Evolutionary conservation across 2,888 invertebrate genomes (phyloP).

Genomic region (Cordylochernes scorpioides): DNA sequence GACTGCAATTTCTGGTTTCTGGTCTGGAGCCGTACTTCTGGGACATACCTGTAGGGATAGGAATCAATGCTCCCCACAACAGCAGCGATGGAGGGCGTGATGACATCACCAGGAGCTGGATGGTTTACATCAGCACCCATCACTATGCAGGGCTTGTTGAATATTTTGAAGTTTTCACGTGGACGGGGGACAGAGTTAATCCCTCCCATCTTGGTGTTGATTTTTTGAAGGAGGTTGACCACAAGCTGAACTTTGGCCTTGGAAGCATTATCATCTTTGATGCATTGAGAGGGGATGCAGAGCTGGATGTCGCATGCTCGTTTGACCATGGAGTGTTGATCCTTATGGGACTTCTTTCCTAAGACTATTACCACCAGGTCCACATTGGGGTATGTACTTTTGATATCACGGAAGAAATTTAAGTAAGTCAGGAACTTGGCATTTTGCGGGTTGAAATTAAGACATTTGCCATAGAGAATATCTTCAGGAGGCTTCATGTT

Average conservation of each 20-base stretch:
- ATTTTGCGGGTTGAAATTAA: no score
- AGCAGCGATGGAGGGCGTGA: slow-evolving; percentile 32
- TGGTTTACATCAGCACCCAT: slow-evolving; percentile 80
- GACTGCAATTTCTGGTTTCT: no score
- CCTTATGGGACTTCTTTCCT: no score
- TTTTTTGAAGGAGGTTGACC: slow-evolving; percentile 19
- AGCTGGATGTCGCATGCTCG: no score
- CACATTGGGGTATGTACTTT: no score
- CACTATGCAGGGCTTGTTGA: slow-evolving; percentile 34
- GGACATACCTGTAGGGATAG: slow-evolving; percentile 26
- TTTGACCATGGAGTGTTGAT: no score
- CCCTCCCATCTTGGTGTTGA: slow-evolving; percentile 20
- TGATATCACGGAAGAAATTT: no score
- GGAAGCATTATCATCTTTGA: slow-evolving; percentile 23
- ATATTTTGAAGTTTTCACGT: slow-evolving; percentile 11
- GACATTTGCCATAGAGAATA: no score
- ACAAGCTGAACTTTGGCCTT: slow-evolving; percentile 11
- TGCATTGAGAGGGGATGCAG: no score
- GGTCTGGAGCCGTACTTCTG: slow-evolving; percentile 46
- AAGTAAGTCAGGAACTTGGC: no score
- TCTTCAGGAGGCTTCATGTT: no score
- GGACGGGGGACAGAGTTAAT: slow-evolving; percentile 16
- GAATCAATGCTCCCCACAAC: slow-evolving; percentile 46
- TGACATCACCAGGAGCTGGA: slow-evolving; percentile 45
- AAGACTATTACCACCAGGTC: no score